A percentile compares a stretch with the other conserved stretches of the same genome.
These are phyloP conservation scores for Parnassius glacialis DNA, from an alignment of 2,888 invertebrate species.

Conservation along the genomic window DNA sequence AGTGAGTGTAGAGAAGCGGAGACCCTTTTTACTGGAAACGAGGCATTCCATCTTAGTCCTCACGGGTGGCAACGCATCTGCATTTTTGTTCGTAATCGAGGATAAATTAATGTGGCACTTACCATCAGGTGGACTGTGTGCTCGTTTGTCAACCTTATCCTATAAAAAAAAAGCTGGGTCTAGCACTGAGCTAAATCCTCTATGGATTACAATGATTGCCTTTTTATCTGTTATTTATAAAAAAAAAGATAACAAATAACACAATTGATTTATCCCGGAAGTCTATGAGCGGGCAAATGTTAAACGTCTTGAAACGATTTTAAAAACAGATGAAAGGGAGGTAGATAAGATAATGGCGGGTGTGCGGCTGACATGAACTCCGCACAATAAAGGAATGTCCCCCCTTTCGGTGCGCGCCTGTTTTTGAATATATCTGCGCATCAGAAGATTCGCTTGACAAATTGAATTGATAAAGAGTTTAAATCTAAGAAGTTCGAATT, in stretches of 20 bases:
- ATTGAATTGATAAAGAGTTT: conserved; percentile 26
- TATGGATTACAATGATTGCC: no score
- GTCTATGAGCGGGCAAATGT: conserved; percentile 6
- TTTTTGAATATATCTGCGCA: conserved; percentile 27
- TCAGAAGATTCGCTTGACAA: conserved; percentile 23
- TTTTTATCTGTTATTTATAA: not conserved
- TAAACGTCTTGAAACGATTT: conserved; percentile 24
- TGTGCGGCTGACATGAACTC: conserved; percentile 18
- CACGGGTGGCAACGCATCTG: no score
- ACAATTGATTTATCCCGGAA: conserved; percentile 2
- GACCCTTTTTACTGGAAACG: no score
- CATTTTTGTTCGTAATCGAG: no score
- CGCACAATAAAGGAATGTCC: conserved; percentile 25
- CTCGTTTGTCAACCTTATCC: no score
- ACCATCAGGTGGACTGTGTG: no score
- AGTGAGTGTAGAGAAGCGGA: no score
- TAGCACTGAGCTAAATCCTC: no score
- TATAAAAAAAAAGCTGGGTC: no score
- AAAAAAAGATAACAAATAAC: not conserved
- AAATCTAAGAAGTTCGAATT: conserved; percentile 4
- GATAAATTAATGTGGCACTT: no score
- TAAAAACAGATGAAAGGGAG: conserved; percentile 26
- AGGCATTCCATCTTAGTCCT: no score
- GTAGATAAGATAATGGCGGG: conserved; percentile 25
- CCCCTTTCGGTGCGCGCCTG: conserved; percentile 16